Base-by-base conservation (phyloP, 2,797 vertebrate species). In the Sandelia bainsii region DNA sequence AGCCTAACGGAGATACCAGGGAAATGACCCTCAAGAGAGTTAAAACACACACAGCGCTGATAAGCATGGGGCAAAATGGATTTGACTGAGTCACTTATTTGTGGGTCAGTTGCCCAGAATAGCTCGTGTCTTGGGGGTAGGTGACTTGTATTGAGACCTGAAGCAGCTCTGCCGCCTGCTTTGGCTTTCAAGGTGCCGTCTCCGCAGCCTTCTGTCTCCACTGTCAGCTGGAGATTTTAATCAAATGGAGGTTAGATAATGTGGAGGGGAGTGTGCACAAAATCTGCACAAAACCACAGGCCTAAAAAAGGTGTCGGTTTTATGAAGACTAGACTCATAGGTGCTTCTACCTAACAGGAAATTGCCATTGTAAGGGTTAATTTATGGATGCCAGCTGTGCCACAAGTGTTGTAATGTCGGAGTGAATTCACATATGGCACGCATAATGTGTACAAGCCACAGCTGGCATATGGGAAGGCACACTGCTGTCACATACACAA, bases 171-270 rank as follows among this genome's bases (percentile, higher is more conserved):
- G 79, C 75, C 76, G 72, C 84, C 83, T 78, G 89, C 84, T 61
- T 73, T 6, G 34, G 53, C 91, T 93, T 94, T 93, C 85, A 94
- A 93, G 89, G 90, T 91, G 83, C 89, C 90, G 86, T 88, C 89
- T 79, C 86, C 16, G 74, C 88, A 71, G 89, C 80, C 83, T 62
- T 88, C 88, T 81, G 93, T 93, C 93, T 94, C 92, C 90, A 85
- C 80, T 89, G 87, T 85, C 94, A 94, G 94, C 94, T 89, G 93
- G 94, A 94, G 91, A 80, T 94, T 95, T 95, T 95, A 95, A 95
- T 95, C 91, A 94, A 93, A 92, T 77, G 7, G 62, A 90, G 82
- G 88, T 92, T 59, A 85, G 85, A 85, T 72, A 72, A 84, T 79
- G 79, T 70, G 69, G 76, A 70, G 72, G 67, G 42, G 74, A 73